A percentile compares a stretch with the other conserved stretches of the same genome.
Evolutionary conservation across 1,140 invertebrate genomes (phyloP).

Genomic region (Cydia fagiglandana): DNA sequence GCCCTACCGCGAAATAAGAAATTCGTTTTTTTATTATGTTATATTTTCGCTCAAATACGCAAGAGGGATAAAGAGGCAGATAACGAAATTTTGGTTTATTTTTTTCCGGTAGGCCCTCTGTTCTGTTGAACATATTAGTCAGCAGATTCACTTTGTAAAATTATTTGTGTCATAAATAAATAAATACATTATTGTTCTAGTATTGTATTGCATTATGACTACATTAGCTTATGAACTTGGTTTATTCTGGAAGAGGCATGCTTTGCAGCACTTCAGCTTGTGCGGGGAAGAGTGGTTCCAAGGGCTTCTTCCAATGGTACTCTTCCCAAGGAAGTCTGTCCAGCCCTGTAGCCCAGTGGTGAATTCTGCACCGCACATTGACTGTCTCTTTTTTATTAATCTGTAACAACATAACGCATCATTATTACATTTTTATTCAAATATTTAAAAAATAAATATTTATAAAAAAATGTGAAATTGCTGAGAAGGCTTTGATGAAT

Average conservation of each 20-base stretch:
- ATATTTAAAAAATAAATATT: too few relatives aligned
- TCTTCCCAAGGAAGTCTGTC: conserved; percentile 80
- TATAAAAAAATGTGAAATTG: too few relatives aligned
- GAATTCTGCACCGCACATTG: conserved; percentile 84
- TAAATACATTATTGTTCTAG: conserved; percentile 18
- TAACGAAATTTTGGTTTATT: not conserved
- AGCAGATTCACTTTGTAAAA: not conserved
- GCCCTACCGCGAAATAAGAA: too few relatives aligned
- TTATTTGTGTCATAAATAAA: conserved; percentile 3
- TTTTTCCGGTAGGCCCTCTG: not conserved
- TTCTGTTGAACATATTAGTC: not conserved
- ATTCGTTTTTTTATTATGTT: too few relatives aligned
- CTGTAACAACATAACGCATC: conserved; percentile 49
- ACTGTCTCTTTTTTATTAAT: conserved; percentile 83
- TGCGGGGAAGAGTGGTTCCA: conserved; percentile 77
- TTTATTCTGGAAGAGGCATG: conserved; percentile 56
- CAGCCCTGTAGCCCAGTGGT: conserved; percentile 84
- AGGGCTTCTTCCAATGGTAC: conserved; percentile 79
- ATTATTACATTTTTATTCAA: too few relatives aligned
- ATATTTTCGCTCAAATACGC: too few relatives aligned
- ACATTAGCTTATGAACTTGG: not conserved
- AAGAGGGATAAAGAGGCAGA: not conserved
- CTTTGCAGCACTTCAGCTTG: conserved; percentile 65
- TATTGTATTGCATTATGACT: conserved; percentile 18
- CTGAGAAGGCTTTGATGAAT: too few relatives aligned